A percentile compares a stretch with the other conserved stretches of the same genome.
These are phyloP conservation scores for Brachyistius frenatus DNA, from an alignment of 2,113 vertebrate genomes.

Conservation along the genomic window DNA sequence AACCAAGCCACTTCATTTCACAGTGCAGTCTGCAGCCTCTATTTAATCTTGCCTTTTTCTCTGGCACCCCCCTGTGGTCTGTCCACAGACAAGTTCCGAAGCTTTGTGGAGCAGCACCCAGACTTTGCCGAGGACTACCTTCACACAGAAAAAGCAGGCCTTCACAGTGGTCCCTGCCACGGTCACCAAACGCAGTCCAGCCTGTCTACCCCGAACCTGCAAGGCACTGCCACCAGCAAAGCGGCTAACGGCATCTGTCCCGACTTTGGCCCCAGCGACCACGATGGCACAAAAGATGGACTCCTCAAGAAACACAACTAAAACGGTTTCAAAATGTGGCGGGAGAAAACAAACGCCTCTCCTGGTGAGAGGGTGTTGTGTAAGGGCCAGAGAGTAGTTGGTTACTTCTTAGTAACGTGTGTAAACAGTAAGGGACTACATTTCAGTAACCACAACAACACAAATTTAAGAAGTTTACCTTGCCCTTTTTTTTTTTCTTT, in stretches of 20 bases:
- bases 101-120: slow-evolving; percentile 87
- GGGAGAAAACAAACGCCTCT: slow-evolving; percentile 75
- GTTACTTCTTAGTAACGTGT: slow-evolving; percentile 48
- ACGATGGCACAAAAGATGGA: slow-evolving; percentile 65
- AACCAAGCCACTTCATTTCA: slow-evolving; percentile 13
- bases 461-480: slow-evolving; percentile 66
- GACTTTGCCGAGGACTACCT: slow-evolving; percentile 92
- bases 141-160: slow-evolving; percentile 83
- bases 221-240: slow-evolving; percentile 74
- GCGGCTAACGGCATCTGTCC: slow-evolving; percentile 93
- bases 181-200: slow-evolving; percentile 59
- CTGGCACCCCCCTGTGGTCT: slow-evolving; percentile 73
- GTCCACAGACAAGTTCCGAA: slow-evolving; percentile 88
- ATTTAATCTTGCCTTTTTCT: slow-evolving; percentile 43
- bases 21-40: neutral
- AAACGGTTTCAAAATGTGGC: slow-evolving; percentile 18
- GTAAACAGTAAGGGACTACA: slow-evolving; percentile 57
- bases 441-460: slow-evolving; percentile 54
- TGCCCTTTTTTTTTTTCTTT: slow-evolving; percentile 48
- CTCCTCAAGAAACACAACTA: slow-evolving; percentile 90
- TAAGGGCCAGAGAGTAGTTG: slow-evolving; percentile 51
- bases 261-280: slow-evolving; percentile 91
- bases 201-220: slow-evolving; percentile 47
- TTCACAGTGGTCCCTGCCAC: slow-evolving; percentile 74
- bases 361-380: slow-evolving; percentile 83